Conservation (phyloP, 2,888 invertebrate species). For the Leptopilina syphax region DNA sequence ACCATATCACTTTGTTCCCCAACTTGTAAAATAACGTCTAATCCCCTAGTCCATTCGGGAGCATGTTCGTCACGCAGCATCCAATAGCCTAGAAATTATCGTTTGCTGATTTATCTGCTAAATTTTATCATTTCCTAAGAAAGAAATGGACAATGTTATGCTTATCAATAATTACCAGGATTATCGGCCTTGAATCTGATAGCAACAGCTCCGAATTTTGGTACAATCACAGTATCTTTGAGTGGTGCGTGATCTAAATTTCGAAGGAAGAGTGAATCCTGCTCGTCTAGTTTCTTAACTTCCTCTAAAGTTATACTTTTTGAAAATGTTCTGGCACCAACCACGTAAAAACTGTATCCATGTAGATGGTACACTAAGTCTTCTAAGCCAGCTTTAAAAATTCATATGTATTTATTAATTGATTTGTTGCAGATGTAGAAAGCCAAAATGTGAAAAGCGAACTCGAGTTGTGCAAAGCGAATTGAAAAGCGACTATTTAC, state of each 20-base stretch:
- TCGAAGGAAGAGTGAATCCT: slow-evolving; percentile 79
- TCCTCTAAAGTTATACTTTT: slow-evolving; percentile 78
- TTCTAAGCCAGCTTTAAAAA: slow-evolving; percentile 79
- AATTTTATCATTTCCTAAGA: neutral
- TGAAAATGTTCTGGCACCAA: slow-evolving; percentile 80
- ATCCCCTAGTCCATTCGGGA: slow-evolving; percentile 85
- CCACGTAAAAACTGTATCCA: slow-evolving; percentile 85
- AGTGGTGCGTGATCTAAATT: slow-evolving; percentile 81
- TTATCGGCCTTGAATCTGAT: slow-evolving; percentile 87
- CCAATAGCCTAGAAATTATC: slow-evolving; percentile 83
- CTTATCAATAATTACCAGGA: slow-evolving; percentile 79
- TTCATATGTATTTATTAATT: slow-evolving; percentile 28
- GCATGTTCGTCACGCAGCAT: slow-evolving; percentile 87
- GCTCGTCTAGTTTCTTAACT: slow-evolving; percentile 80
- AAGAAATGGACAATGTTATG: slow-evolving; percentile 22
- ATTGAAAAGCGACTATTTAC: too few species aligned
- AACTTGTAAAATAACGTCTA: slow-evolving; percentile 86
- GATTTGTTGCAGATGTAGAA: too few species aligned
- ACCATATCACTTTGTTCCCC: slow-evolving; percentile 83
- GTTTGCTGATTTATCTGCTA: too few species aligned
- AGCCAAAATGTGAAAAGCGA: too few species aligned
- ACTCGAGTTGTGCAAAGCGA: too few species aligned
- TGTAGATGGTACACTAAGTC: slow-evolving; percentile 87
- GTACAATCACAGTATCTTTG: slow-evolving; percentile 87
- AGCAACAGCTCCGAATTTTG: slow-evolving; percentile 84